These are phyloP conservation scores for Brachionus rubens DNA, from an alignment of 1,140 invertebrate genomes.

Conservation along the genomic window DNA sequence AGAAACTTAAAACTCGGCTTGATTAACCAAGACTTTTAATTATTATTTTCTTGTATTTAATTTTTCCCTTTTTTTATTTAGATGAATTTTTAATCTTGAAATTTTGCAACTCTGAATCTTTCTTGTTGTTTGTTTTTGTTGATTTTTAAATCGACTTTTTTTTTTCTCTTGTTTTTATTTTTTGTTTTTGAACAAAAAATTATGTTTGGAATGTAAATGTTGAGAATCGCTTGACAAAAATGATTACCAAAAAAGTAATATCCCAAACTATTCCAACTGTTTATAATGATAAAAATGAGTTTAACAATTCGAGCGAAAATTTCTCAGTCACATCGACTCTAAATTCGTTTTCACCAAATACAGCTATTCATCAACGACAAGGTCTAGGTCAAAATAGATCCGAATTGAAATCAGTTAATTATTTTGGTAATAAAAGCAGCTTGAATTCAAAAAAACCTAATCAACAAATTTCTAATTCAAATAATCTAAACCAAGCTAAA, in stretches of 20 bases:
- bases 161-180: no score
- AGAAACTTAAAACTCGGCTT: no score
- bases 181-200: no score
- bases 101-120: no score
- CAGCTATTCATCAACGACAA: neutral
- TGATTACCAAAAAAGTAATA: constrained; percentile 33
- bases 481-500: constrained; percentile 5
- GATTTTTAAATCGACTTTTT: no score
- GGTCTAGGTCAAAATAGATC: no score
- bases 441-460: neutral
- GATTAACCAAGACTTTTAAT: no score
- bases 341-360: neutral
- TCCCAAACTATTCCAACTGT: constrained; percentile 31
- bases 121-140: no score
- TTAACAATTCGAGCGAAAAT: constrained; percentile 37
- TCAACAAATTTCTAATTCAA: neutral
- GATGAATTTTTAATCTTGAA: no score
- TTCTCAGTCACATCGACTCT: neutral
- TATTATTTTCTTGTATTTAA: no score
- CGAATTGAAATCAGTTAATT: constrained; percentile 18
- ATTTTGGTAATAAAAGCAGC: constrained; percentile 34
- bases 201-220: neutral
- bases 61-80: no score
- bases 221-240: neutral
- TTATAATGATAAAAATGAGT: constrained; percentile 36